These are phyloP conservation scores for Pygmarrhopalites habei DNA, from an alignment of 1,140 invertebrate species.

Conservation along the genomic window DNA sequence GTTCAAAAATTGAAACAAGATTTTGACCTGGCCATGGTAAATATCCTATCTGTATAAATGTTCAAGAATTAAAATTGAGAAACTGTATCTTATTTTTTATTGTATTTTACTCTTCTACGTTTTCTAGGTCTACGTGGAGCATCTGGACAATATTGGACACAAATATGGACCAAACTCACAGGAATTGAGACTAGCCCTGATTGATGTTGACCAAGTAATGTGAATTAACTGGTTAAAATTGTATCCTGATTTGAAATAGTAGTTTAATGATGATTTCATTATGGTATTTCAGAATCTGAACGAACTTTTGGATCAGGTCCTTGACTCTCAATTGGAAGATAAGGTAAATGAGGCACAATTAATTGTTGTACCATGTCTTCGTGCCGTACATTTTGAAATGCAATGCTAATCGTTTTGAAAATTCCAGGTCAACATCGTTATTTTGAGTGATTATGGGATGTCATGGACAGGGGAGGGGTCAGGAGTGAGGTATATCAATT, in stretches of 20 bases:
- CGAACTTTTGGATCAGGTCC: conserved; percentile 39
- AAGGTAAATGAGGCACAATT: too few species aligned
- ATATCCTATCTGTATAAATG: too few species aligned
- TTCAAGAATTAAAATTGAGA: too few species aligned
- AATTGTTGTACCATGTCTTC: too few species aligned
- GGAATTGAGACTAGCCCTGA: conserved; percentile 39
- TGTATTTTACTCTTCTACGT: too few species aligned
- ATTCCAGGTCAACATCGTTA: conserved; percentile 45
- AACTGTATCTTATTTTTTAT: too few species aligned
- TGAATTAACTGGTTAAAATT: too few species aligned
- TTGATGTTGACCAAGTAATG: conserved; percentile 44
- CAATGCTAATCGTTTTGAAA: too few species aligned
- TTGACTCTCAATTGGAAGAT: conserved; percentile 39
- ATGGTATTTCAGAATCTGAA: conserved; percentile 38
- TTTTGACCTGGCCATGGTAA: conserved; percentile 37
- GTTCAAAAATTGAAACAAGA: conserved; percentile 27
- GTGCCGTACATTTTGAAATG: too few species aligned
- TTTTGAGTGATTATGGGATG: conserved; percentile 49
- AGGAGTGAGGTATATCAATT: conserved; percentile 38
- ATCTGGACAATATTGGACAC: conserved; percentile 42
- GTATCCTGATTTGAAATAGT: too few species aligned
- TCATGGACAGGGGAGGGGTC: conserved; percentile 39
- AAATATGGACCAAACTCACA: conserved; percentile 42
- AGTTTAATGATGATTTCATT: too few species aligned
- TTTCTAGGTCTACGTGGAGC: conserved; percentile 40